A percentile compares a stretch with the other conserved stretches of the same genome.
These are phyloP conservation scores for Aegithalos caudatus DNA, from an alignment of 2,113 vertebrate species.

Conservation along the genomic window DNA sequence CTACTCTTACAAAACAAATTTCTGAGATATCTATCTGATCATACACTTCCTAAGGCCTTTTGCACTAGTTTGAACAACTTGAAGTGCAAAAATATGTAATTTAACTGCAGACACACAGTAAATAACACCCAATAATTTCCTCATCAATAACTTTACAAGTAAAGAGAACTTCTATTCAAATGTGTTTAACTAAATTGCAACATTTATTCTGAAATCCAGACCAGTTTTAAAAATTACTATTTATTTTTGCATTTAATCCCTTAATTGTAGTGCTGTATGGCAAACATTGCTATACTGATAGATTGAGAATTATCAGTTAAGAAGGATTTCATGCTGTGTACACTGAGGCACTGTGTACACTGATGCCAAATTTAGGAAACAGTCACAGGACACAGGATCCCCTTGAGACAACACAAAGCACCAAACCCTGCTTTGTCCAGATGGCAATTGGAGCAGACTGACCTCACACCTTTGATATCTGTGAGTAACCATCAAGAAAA, in stretches of 20 bases:
- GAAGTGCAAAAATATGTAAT: neutral
- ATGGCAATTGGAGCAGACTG: neutral
- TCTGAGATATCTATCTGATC: neutral
- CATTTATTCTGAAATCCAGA: neutral
- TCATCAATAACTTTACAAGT: neutral
- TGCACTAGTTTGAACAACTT: neutral
- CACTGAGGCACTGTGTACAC: neutral
- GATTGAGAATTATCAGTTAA: neutral
- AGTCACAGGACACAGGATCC: neutral
- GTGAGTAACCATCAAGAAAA: neutral
- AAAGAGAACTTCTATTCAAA: neutral
- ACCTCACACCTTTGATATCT: neutral
- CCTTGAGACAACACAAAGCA: neutral
- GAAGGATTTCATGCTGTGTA: neutral
- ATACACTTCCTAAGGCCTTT: neutral
- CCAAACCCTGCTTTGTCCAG: neutral
- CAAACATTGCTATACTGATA: neutral
- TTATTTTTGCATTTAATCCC: neutral
- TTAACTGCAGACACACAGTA: neutral
- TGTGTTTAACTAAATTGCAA: neutral
- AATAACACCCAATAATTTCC: neutral
- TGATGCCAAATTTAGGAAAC: neutral
- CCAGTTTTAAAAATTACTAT: neutral
- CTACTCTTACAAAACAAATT: neutral
- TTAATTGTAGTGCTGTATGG: neutral